These are phyloP conservation scores for Heliconius melpomene DNA, from an alignment of 1,140 invertebrate species.

Conservation along the genomic window DNA sequence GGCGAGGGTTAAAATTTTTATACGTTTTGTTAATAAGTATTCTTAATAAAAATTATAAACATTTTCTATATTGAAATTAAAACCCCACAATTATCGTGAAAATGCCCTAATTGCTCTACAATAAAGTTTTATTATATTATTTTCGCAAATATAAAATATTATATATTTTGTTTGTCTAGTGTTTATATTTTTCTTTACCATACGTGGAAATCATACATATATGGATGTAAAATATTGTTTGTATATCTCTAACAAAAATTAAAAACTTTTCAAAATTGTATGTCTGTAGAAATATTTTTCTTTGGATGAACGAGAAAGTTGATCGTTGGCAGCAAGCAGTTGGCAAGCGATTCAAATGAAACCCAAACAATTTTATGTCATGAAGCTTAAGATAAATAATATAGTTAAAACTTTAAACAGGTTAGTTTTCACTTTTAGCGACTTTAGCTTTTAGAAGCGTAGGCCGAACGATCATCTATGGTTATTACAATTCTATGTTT, in stretches of 20 bases:
- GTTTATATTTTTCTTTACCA: no score
- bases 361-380: conserved; percentile 35
- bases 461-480: no score
- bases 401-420: conserved; percentile 26
- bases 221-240: conserved; percentile 16
- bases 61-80: no score
- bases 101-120: no score
- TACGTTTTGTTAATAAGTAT: no score
- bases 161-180: no score
- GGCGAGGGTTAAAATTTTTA: no score
- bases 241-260: conserved; percentile 28
- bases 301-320: conserved; percentile 39
- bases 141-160: no score
- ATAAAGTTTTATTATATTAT: no score
- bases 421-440: conserved; percentile 29
- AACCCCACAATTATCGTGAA: no score
- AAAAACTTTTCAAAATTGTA: conserved; percentile 37
- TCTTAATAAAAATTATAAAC: no score
- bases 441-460: neutral
- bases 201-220: neutral
- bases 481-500: no score
- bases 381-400: conserved; percentile 30
- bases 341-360: conserved; percentile 37
- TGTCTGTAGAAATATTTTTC: conserved; percentile 36
- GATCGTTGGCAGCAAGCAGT: conserved; percentile 37